phyloP scores from a whole-genome alignment of 2,797 vertebrate genomes.

The Aeoliscus strigatus region DNA sequence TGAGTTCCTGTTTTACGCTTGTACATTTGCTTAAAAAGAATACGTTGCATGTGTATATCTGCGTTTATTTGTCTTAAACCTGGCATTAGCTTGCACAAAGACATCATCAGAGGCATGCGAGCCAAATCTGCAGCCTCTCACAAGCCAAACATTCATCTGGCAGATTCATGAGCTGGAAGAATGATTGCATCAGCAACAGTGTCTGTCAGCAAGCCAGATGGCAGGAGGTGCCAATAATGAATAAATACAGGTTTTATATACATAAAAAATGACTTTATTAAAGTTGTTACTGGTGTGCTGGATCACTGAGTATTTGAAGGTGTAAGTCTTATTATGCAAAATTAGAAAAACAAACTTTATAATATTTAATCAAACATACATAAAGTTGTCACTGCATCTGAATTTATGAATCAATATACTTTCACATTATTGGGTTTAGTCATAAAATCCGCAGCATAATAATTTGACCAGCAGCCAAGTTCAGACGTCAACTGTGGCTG shows the following conservation, averaged over 20 bases:
- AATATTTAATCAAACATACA: constrained; percentile 89
- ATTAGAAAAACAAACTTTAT: constrained; percentile 87
- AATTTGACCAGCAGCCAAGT: constrained; percentile 67
- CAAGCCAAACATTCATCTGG: constrained; percentile 43
- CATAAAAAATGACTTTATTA: constrained; percentile 76
- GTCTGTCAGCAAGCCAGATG: constrained; percentile 80
- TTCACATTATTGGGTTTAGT: constrained; percentile 83
- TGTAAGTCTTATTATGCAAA: constrained; percentile 84
- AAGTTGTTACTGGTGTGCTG: constrained; percentile 76
- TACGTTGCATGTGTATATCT: too few relatives aligned
- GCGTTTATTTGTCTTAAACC: too few relatives aligned
- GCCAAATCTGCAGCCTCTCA: too few relatives aligned
- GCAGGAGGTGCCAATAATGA: constrained; percentile 78
- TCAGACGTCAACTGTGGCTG: constrained; percentile 54
- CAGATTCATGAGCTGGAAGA: constrained; percentile 74
- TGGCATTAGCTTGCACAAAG: too few relatives aligned
- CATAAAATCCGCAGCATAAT: constrained; percentile 84
- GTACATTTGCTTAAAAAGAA: too few relatives aligned
- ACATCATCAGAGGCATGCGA: too few relatives aligned
- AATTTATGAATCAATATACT: constrained; percentile 86
- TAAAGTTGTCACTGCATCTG: constrained; percentile 82
- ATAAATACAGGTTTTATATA: constrained; percentile 68
- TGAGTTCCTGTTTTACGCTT: too few relatives aligned
- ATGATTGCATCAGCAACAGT: constrained; percentile 71
- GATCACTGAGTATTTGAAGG: constrained; percentile 80